A percentile compares a stretch with the other conserved stretches of the same genome.
Conservation (phyloP, 2,888 invertebrate genomes). For the Rapana venosa region DNA sequence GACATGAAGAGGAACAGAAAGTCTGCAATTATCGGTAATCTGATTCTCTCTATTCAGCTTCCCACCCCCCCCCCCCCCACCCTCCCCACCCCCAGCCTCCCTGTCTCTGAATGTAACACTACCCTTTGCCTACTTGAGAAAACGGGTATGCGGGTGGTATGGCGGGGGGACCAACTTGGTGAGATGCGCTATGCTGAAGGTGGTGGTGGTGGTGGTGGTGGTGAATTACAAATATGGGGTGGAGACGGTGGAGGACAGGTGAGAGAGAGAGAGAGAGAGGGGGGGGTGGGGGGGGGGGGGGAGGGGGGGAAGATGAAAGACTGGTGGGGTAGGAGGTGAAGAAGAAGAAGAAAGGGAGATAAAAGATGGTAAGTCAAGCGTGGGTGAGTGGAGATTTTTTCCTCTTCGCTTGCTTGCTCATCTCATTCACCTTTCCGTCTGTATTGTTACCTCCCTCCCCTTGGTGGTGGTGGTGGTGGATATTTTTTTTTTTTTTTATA, state of each 20-base stretch:
- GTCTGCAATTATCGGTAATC: slow-evolving; percentile 27
- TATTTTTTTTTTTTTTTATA: not conserved
- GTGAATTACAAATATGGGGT: not conserved
- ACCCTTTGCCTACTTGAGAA: not conserved
- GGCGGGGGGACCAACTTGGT: not conserved
- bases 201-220: not conserved
- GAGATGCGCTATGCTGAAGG: not conserved
- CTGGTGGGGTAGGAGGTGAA: not conserved
- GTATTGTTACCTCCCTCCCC: not conserved
- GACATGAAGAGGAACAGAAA: slow-evolving; percentile 24
- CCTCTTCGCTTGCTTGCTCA: not conserved
- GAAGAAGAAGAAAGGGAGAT: not conserved
- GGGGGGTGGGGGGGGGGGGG: not conserved
- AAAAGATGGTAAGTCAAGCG: not conserved
- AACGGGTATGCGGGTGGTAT: slow-evolving; percentile 10
- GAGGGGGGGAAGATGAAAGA: not conserved
- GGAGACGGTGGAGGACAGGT: not conserved
- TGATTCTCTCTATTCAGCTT: slow-evolving; percentile 17
- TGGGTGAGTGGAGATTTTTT: not conserved
- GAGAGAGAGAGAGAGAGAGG: not conserved
- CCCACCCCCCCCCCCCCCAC: too few relatives aligned
- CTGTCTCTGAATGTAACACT: slow-evolving; percentile 7
- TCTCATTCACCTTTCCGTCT: not conserved
- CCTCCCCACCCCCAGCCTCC: too few relatives aligned
- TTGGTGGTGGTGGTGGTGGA: too few relatives aligned